phyloP scores from a whole-genome alignment of 2,113 vertebrate genomes.

The Albula glossodonta region DNA sequence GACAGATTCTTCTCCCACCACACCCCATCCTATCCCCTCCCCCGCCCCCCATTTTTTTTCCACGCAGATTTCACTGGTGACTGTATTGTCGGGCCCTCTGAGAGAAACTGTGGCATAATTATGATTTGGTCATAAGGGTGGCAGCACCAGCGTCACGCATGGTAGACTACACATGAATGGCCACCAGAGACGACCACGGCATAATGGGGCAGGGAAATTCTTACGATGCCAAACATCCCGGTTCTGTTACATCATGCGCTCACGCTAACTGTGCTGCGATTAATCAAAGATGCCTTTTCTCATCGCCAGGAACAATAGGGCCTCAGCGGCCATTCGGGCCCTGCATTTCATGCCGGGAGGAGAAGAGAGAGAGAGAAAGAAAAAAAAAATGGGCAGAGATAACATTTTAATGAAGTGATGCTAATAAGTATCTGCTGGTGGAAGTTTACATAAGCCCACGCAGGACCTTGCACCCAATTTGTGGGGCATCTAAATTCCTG shows the following conservation, averaged over 20 bases:
- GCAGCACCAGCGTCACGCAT: conserved; percentile 52
- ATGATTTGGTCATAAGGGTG: conserved; percentile 37
- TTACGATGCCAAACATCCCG: conserved; percentile 74
- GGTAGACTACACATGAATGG: conserved; percentile 73
- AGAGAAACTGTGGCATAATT: conserved; percentile 38
- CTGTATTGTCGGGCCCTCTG: neutral
- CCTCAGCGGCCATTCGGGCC: conserved; percentile 41
- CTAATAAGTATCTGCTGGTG: conserved; percentile 53
- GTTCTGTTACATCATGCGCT: conserved; percentile 71
- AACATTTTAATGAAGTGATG: conserved; percentile 67
- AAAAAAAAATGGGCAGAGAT: conserved; percentile 26
- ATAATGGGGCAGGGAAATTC: conserved; percentile 70
- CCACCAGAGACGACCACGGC: conserved; percentile 59
- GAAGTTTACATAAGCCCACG: conserved; percentile 61
- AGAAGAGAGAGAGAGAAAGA: too few relatives aligned
- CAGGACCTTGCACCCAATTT: conserved; percentile 50
- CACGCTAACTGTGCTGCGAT: conserved; percentile 59
- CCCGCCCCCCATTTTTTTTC: neutral
- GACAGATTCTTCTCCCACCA: neutral
- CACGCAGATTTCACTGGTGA: neutral
- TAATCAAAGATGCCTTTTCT: conserved; percentile 70
- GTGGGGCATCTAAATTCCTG: conserved; percentile 30
- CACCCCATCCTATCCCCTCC: neutral
- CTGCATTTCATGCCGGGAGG: too few relatives aligned
- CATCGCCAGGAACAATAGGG: conserved; percentile 60